Conservation (phyloP, 37 sponge, comb jelly and placozoan genomes). For the Eunapius fragilis region DNA sequence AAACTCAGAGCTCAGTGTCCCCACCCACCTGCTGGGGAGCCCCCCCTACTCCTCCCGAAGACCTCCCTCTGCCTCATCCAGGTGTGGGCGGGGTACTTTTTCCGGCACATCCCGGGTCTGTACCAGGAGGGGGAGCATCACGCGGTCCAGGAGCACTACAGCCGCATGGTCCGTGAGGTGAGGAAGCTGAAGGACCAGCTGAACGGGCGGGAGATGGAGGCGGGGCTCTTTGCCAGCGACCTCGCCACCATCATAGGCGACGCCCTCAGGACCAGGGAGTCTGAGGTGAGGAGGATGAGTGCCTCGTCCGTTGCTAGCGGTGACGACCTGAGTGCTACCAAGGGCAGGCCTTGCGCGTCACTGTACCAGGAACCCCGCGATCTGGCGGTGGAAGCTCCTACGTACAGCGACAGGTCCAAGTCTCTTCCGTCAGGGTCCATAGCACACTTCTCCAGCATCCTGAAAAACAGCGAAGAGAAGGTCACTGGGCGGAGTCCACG, state of each 20-base stretch:
- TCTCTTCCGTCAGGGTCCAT: not conserved
- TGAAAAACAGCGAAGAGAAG: not conserved
- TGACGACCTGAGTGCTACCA: not conserved
- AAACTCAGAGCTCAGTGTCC: not conserved
- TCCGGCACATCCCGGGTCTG: conserved; percentile 50
- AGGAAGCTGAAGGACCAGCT: conserved; percentile 65
- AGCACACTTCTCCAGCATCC: not conserved
- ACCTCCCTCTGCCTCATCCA: conserved; percentile 48
- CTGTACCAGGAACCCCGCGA: not conserved
- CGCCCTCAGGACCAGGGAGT: conserved; percentile 26
- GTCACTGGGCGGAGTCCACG: not conserved
- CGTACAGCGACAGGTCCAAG: not conserved
- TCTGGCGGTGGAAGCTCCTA: not conserved
- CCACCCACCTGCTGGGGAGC: not conserved
- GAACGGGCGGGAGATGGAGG: conserved; percentile 65
- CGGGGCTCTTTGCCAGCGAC: conserved; percentile 44
- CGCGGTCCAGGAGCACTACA: conserved; percentile 35
- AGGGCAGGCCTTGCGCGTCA: not conserved
- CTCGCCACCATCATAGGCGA: conserved; percentile 36
- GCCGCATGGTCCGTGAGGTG: conserved; percentile 62
- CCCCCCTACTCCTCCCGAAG: conserved; percentile 38
- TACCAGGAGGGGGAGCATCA: not conserved
- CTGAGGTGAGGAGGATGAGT: not conserved
- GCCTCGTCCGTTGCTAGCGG: conserved; percentile 7
- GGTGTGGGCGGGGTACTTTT: conserved; percentile 70